Base-by-base conservation (phyloP, 2,888 invertebrate species). In the Zaprionus obscuricornis region DNA sequence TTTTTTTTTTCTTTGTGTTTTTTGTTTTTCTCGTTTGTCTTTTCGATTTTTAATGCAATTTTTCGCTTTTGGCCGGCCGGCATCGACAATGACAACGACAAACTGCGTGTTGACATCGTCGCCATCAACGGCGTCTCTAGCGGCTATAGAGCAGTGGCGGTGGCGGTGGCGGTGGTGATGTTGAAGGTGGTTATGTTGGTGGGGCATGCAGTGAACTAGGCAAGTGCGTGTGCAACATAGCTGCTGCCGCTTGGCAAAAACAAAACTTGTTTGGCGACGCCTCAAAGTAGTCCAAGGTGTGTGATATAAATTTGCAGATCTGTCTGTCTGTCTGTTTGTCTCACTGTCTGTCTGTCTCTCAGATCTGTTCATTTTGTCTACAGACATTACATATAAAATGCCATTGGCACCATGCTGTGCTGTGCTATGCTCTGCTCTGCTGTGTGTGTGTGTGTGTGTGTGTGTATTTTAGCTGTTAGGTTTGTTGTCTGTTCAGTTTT, bases 11-110 rank as follows among this genome's bases (percentile, higher is more conserved):
- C 14, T 3, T 55, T 31, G 8, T 45, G n/a, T 31, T 20, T 31
- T 20, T 31, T 22, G 33, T 65, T 58, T 51, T 42, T 13, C 17
- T 52, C 45, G 42, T 51, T n/a, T 36, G 56, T 64, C 58, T 83
- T 83, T 84, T 82, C 81, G 84, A 84, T 84, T 84, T 79, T 77
- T 66, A 77, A 81, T 77, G 77, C 71, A 76, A 67, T 79, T 79
- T 75, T 60, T 49, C 50, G 55, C 51, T 60, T 68, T 70, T 63
- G 83, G 67, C 77, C 81, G 78, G 78, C 78, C 78, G 78, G 78
- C 75, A 49, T 73, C 63, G 52, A 55, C n/a, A n/a, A n/a, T n/a
- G n/a, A n/a, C n/a, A n/a, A n/a, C n/a, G 56, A 63, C 65, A 56
- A 42, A 58, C 66, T 76, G 74, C 76, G 60, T 72, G 83, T 79